phyloP scores from a whole-genome alignment of 2,888 invertebrate species.

The Xestia xanthographa region DNA sequence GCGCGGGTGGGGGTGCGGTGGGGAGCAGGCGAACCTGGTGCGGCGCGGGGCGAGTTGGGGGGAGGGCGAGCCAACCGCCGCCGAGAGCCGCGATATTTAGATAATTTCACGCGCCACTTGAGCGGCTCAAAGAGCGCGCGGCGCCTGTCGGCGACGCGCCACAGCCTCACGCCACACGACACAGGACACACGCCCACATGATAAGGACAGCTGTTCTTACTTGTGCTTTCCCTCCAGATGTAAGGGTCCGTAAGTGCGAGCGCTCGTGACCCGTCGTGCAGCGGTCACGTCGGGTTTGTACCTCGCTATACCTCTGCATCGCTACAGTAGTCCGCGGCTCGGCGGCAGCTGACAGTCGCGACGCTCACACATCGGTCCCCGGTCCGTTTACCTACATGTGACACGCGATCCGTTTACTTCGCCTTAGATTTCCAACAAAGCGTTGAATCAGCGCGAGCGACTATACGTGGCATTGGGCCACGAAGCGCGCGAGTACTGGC shows the following conservation, averaged over 20 bases:
- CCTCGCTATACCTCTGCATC: background rate
- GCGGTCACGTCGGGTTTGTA: background rate
- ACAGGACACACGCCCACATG: background rate
- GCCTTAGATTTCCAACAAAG: slow-evolving; percentile 15
- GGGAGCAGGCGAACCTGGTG: background rate
- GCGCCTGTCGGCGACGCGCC: slow-evolving; percentile 23
- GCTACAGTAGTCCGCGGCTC: background rate
- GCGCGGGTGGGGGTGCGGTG: background rate
- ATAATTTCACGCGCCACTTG: slow-evolving; percentile 56
- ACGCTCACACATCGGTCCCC: background rate
- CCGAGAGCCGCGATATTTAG: slow-evolving; percentile 52
- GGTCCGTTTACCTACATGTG: background rate
- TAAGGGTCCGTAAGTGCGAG: background rate
- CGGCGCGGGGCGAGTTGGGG: background rate
- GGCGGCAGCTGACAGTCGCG: background rate
- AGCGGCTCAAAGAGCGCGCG: slow-evolving; percentile 51
- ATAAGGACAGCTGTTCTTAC: slow-evolving; percentile 2
- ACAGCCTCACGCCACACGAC: background rate
- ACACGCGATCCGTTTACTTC: slow-evolving; percentile 4
- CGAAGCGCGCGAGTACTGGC: background rate
- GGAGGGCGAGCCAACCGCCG: background rate
- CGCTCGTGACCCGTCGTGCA: background rate
- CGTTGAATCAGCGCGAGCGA: slow-evolving; percentile 20
- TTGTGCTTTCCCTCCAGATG: background rate
- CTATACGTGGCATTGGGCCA: background rate